Evolutionary conservation across 64 coral and sea anemone genomes (phyloP).

Genomic region (Montipora cactus): DNA sequence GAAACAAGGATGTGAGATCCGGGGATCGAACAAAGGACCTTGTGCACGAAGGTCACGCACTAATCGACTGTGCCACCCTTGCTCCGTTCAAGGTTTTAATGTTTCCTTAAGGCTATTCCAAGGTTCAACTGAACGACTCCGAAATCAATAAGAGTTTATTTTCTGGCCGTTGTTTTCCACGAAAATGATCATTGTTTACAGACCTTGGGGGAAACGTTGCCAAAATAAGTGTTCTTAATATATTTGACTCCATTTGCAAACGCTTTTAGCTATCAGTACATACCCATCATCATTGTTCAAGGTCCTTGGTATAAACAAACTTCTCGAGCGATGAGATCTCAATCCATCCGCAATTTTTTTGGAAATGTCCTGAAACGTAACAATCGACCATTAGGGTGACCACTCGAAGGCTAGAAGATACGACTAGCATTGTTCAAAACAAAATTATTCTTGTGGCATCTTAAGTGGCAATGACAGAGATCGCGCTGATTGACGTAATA

Average conservation of each 20-base stretch:
- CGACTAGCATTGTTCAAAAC: not conserved
- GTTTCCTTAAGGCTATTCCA: too few relatives aligned
- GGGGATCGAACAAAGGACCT: too few relatives aligned
- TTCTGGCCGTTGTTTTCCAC: too few relatives aligned
- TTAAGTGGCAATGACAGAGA: not conserved
- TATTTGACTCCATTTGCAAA: not conserved
- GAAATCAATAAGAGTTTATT: too few relatives aligned
- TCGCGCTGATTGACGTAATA: not conserved
- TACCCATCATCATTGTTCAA: constrained; percentile 22
- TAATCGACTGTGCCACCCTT: too few relatives aligned
- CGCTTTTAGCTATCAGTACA: not conserved
- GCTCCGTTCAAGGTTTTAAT: too few relatives aligned
- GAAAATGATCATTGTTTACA: too few relatives aligned
- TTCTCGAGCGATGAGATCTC: constrained; percentile 18
- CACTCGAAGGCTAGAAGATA: not conserved
- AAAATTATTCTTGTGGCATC: not conserved
- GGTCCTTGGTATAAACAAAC: constrained; percentile 35
- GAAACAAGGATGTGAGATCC: too few relatives aligned
- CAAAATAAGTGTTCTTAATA: too few relatives aligned
- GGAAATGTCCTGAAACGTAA: constrained; percentile 30
- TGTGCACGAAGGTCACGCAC: too few relatives aligned
- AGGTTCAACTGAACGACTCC: too few relatives aligned
- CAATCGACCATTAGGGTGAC: not conserved
- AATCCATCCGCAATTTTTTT: constrained; percentile 42
- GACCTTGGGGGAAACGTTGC: too few relatives aligned